These are phyloP conservation scores for Solen grandis DNA, from an alignment of 1,140 invertebrate species.

Conservation along the genomic window DNA sequence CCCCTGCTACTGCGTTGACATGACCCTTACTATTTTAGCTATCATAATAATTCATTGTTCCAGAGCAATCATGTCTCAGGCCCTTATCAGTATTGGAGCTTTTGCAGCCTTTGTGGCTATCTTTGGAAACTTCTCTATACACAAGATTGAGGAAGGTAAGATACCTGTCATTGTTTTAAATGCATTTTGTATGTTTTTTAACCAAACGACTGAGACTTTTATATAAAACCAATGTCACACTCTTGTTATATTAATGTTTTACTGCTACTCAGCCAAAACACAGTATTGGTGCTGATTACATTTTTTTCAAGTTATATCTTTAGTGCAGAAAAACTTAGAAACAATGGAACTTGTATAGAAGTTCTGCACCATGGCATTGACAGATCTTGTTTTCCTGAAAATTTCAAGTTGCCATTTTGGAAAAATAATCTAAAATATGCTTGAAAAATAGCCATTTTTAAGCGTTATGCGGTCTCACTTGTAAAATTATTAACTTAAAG, in stretches of 20 bases:
- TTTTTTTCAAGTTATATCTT: neutral
- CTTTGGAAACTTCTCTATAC: slow-evolving; percentile 86
- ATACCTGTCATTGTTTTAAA: no score
- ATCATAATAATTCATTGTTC: neutral
- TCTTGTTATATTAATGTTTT: neutral
- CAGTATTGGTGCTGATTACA: neutral
- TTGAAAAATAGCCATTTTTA: no score
- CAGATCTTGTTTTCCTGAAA: no score
- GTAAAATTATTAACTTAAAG: no score
- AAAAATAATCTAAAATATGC: no score
- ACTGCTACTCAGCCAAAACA: neutral
- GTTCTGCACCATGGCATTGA: no score
- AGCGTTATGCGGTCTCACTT: no score
- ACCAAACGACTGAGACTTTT: neutral
- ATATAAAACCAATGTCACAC: neutral
- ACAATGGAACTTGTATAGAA: no score
- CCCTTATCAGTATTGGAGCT: slow-evolving; percentile 4
- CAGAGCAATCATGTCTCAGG: slow-evolving; percentile 30
- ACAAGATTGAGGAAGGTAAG: slow-evolving; percentile 90
- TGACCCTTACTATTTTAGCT: no score
- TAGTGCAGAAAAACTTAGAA: neutral
- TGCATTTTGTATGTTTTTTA: neutral
- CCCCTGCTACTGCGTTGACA: no score
- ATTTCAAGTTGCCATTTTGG: no score
- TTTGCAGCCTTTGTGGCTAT: slow-evolving; percentile 56